Conservation (phyloP, 2,888 invertebrate genomes). For the Drosophila anceps region DNA sequence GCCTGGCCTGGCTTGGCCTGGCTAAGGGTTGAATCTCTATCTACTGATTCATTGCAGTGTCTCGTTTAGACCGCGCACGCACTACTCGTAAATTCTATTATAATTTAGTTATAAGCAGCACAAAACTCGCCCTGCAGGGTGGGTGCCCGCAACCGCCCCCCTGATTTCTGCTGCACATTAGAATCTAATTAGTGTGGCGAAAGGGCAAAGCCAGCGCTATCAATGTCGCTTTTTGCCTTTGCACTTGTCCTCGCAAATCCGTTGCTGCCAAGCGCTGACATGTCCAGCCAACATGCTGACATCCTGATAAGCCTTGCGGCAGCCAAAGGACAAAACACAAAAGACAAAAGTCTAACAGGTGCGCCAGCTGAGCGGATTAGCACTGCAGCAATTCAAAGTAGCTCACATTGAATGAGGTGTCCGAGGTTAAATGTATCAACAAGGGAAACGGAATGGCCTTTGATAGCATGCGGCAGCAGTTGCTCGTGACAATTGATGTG, state of each 20-base stretch:
- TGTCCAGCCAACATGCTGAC: slow-evolving; percentile 75
- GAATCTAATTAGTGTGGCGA: slow-evolving; percentile 78
- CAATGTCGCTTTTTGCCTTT: slow-evolving; percentile 58
- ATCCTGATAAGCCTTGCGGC: slow-evolving; percentile 37
- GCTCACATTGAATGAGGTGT: slow-evolving; percentile 47
- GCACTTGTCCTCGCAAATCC: slow-evolving; percentile 75
- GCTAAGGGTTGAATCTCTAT: slow-evolving; percentile 61
- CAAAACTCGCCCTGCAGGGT: slow-evolving; percentile 42
- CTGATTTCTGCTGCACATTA: slow-evolving; percentile 66
- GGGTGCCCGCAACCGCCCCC: slow-evolving; percentile 36
- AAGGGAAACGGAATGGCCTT: slow-evolving; percentile 10
- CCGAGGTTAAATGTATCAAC: slow-evolving; percentile 52
- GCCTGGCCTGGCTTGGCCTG: too few species aligned
- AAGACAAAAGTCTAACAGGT: slow-evolving; percentile 75
- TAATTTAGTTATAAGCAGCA: slow-evolving; percentile 78
- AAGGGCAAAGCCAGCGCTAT: slow-evolving; percentile 61
- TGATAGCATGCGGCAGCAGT: slow-evolving; percentile 35
- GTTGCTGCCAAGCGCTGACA: slow-evolving; percentile 62
- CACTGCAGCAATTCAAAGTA: slow-evolving; percentile 33
- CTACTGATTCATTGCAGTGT: slow-evolving; percentile 63
- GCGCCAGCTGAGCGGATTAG: slow-evolving; percentile 66
- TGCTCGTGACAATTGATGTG: slow-evolving; percentile 45
- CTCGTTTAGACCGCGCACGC: slow-evolving; percentile 43
- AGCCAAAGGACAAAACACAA: slow-evolving; percentile 18
- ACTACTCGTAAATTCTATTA: slow-evolving; percentile 76